Evolutionary conservation across 2,113 vertebrate genomes (phyloP), one percentile per base, ranked within the genome.

Genomic region (Pteruthius melanotis): DNA sequence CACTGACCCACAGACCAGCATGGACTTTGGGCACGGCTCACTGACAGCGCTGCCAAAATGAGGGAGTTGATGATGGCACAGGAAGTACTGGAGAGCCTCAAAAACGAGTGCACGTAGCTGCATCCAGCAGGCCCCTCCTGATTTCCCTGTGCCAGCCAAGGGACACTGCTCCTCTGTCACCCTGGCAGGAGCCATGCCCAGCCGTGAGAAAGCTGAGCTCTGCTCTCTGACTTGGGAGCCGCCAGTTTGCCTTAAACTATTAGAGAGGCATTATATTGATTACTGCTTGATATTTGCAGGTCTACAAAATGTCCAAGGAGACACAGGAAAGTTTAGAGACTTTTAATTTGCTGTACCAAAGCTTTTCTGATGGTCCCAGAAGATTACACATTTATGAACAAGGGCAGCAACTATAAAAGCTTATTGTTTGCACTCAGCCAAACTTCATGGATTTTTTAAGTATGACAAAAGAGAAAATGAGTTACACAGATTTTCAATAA

Each of bases 401-500:
- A 98, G 97, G 95, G 94, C 97, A 97, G 89, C 93, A 56, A 97
- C 97, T 98, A 97, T 98, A 97, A 98, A 98, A 97, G 97, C 98
- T 98, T 98, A 98, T 98, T 98, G 98, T 98, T 98, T 97, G 95
- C 97, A 96, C 97, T 98, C 94, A 96, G 95, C 96, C 95, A 97
- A 96, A 97, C 96, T 98, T 95, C 96, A 97, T 98, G 95, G 98
- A 97, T 98, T 97, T 98, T 98, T 98, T 98, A 98, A 98, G 97
- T 98, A 98, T 98, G 97, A 98, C 98, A 98, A 98, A 98, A 97
- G 97, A 97, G 96, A 97, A 97, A 98, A 97, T 96, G 94, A 97
- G 97, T 96, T 97, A 98, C 96, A 98, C 96, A 97, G 96, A 97
- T 97, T 98, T 98, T 97, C 97, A 98, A 97, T 98, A 98, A 98